These are phyloP conservation scores for Epirrhoe alternata DNA, from an alignment of 2,888 invertebrate species.

Conservation along the genomic window DNA sequence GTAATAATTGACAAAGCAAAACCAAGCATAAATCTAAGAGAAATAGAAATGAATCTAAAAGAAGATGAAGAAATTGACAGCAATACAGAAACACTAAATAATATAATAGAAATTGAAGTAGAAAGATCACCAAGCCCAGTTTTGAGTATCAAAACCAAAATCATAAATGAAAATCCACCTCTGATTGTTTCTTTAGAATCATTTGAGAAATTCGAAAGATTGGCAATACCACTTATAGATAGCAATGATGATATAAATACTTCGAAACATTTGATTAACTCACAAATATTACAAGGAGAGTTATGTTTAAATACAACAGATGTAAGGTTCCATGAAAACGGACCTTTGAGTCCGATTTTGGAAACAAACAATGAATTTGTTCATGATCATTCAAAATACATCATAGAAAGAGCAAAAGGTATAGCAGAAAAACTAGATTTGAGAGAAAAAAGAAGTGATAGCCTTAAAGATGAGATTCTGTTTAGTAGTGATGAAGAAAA, in stretches of 20 bases:
- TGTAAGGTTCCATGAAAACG: slow-evolving; percentile 37
- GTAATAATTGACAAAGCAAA: not conserved
- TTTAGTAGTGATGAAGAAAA: slow-evolving; percentile 78
- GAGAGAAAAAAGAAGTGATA: slow-evolving; percentile 35
- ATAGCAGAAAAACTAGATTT: slow-evolving; percentile 9
- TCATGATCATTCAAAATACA: slow-evolving; percentile 37
- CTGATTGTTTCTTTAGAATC: slow-evolving; percentile 61
- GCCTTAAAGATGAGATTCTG: slow-evolving; percentile 67
- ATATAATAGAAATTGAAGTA: slow-evolving; percentile 29
- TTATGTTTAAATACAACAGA: slow-evolving; percentile 51
- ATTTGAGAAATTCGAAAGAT: slow-evolving; percentile 73
- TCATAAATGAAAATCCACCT: slow-evolving; percentile 42
- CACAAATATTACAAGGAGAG: slow-evolving; percentile 64
- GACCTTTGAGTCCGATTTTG: slow-evolving; percentile 46
- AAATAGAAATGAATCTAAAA: not conserved
- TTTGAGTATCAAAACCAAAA: slow-evolving; percentile 49
- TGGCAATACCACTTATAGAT: slow-evolving; percentile 61
- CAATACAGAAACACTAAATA: not conserved
- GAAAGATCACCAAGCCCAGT: slow-evolving; percentile 59
- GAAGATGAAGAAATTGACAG: not conserved
- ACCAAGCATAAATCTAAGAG: not conserved
- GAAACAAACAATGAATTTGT: slow-evolving; percentile 35
- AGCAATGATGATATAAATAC: slow-evolving; percentile 52
- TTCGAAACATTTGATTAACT: slow-evolving; percentile 65
- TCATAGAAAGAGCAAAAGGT: slow-evolving; percentile 13